Conservation (phyloP, 2,888 invertebrate genomes). For the Anorthoa munda region DNA sequence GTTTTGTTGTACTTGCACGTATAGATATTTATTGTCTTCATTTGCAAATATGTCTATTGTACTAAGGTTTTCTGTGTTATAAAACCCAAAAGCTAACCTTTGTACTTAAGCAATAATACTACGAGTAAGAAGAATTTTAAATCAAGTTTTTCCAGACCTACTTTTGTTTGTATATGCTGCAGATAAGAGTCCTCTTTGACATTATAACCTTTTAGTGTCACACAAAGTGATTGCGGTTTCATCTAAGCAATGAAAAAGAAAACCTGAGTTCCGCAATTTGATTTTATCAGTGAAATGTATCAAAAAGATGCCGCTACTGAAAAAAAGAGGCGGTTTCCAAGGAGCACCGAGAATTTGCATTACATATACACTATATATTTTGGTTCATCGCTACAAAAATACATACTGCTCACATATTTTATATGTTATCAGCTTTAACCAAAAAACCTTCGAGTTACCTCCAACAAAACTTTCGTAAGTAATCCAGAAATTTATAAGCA, state of each 20-base stretch:
- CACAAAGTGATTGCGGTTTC: not conserved
- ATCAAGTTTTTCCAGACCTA: not conserved
- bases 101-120: too few relatives aligned
- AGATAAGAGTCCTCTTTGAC: constrained; percentile 1
- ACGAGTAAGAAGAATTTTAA: too few relatives aligned
- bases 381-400: not conserved
- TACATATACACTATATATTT: not conserved
- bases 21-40: too few relatives aligned
- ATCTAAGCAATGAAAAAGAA: constrained; percentile 11
- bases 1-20: too few relatives aligned
- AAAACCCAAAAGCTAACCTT: too few relatives aligned
- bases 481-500: constrained; percentile 66
- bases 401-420: not conserved
- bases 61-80: too few relatives aligned
- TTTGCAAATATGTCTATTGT: too few relatives aligned
- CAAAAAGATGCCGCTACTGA: constrained; percentile 46
- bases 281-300: constrained; percentile 27
- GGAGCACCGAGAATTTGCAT: too few relatives aligned
- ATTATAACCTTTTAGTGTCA: constrained; percentile 8
- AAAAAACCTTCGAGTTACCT: constrained; percentile 48
- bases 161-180: constrained; percentile 11
- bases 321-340: constrained; percentile 8
- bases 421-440: constrained; percentile 22
- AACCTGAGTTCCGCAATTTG: constrained; percentile 43
- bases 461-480: constrained; percentile 55